These are phyloP conservation scores for Strigamia transsilvanica DNA, from an alignment of 2,888 invertebrate genomes.

Conservation along the genomic window DNA sequence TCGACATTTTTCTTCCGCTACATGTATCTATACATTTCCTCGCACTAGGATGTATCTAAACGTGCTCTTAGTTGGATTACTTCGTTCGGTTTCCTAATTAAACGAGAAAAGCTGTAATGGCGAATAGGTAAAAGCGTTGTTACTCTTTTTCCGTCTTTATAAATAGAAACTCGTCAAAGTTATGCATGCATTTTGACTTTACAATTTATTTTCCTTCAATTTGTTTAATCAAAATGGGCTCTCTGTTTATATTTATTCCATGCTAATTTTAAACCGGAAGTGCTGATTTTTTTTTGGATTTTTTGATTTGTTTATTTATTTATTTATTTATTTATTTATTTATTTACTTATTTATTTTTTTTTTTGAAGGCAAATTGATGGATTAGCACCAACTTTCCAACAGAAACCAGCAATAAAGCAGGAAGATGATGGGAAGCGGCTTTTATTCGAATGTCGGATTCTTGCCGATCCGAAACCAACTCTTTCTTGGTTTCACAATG, in stretches of 20 bases:
- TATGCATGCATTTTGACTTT: background rate
- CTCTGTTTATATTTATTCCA: background rate
- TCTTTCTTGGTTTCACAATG: conserved; percentile 91
- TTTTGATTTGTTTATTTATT: background rate
- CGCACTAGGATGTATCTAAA: background rate
- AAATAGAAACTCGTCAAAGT: background rate
- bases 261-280: conserved; percentile 10
- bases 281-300: background rate
- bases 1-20: conserved; percentile 14
- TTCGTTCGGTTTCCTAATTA: background rate
- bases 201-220: background rate
- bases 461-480: conserved; percentile 90
- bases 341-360: conserved; percentile 37
- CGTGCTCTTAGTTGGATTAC: conserved; percentile 20
- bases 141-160: background rate
- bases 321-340: conserved; percentile 53
- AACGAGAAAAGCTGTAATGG: conserved; percentile 8
- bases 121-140: conserved; percentile 38
- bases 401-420: conserved; percentile 97
- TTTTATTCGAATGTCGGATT: conserved; percentile 93
- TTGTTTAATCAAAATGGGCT: background rate
- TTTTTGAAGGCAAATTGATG: conserved; percentile 89
- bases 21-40: background rate
- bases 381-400: conserved; percentile 96
- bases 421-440: conserved; percentile 93